Evolutionary conservation across 2,113 vertebrate genomes (phyloP).

Genomic region (Mola mola): DNA sequence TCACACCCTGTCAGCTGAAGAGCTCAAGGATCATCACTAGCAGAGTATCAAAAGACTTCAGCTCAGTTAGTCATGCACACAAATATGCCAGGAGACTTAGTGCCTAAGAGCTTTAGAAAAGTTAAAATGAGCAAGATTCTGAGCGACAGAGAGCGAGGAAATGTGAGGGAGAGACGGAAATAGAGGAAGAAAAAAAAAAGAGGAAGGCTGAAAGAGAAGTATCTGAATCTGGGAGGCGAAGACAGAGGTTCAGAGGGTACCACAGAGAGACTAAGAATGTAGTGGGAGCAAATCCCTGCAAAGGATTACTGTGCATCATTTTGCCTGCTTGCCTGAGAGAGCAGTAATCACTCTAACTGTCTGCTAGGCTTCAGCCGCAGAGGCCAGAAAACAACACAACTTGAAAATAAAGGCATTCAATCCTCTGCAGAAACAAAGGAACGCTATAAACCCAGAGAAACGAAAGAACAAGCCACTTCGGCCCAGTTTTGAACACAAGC

Average conservation of each 20-base stretch:
- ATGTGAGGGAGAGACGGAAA: constrained; percentile 28
- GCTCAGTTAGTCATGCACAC: constrained; percentile 48
- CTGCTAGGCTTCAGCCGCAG: constrained; percentile 25
- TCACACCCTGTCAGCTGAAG: constrained; percentile 47
- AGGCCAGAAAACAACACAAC: constrained; percentile 29
- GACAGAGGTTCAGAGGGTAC: constrained; percentile 37
- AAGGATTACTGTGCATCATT: constrained; percentile 65
- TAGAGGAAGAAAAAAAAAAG: constrained; percentile 40
- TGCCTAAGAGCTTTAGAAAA: constrained; percentile 50
- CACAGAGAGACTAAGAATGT: constrained; percentile 35
- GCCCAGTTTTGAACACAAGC: constrained; percentile 12
- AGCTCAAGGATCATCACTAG: constrained; percentile 50
- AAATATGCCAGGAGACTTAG: constrained; percentile 51
- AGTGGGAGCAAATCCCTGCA: constrained; percentile 59
- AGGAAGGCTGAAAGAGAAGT: constrained; percentile 16
- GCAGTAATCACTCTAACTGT: constrained; percentile 37
- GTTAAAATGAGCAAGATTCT: constrained; percentile 33
- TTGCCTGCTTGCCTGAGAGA: constrained; percentile 35
- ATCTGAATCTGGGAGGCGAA: constrained; percentile 37
- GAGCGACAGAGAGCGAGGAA: constrained; percentile 12
- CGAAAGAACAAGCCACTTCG: constrained; percentile 14
- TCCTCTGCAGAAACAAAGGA: constrained; percentile 12
- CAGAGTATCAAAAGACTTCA: constrained; percentile 41
- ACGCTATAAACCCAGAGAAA: constrained; percentile 11
- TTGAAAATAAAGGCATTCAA: constrained; percentile 16